Conservation (phyloP, 2,113 vertebrate genomes). For the Elephantulus edwardii region DNA sequence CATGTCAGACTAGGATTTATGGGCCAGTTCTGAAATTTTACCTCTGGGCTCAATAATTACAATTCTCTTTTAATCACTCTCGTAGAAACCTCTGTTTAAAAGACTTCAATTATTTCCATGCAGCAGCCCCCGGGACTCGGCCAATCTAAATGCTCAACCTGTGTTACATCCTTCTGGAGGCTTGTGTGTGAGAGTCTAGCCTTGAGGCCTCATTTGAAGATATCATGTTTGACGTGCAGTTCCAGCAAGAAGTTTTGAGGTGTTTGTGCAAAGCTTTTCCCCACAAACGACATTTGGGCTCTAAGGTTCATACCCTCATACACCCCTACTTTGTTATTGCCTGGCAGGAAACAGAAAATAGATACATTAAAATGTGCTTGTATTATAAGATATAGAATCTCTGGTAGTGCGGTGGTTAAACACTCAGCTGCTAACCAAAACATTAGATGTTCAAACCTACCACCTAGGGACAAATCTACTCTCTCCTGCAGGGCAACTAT, state of each 20-base stretch:
- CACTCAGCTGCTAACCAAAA: too few species aligned
- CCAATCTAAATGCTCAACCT: slow-evolving; percentile 52
- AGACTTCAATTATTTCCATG: slow-evolving; percentile 75
- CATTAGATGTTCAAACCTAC: too few species aligned
- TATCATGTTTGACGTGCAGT: not conserved
- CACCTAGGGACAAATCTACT: too few species aligned
- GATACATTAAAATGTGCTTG: not conserved
- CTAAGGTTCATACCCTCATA: not conserved
- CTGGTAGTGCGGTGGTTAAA: too few species aligned
- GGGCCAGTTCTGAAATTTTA: slow-evolving; percentile 71
- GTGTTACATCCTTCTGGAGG: slow-evolving; percentile 60
- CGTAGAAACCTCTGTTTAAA: slow-evolving; percentile 69
- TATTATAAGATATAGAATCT: not conserved
- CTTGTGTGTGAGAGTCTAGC: not conserved
- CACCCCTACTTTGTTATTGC: not conserved
- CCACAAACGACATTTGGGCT: not conserved
- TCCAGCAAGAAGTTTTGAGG: not conserved
- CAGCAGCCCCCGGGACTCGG: slow-evolving; percentile 7
- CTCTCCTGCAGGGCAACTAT: too few species aligned
- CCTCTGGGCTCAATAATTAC: slow-evolving; percentile 74
- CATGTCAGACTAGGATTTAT: slow-evolving; percentile 74
- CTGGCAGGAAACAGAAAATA: not conserved
- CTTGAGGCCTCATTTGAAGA: not conserved
- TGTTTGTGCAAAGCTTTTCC: not conserved
- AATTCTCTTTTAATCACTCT: slow-evolving; percentile 79